phyloP scores from a whole-genome alignment of 1,140 invertebrate genomes.

The Drosophila watanabei region DNA sequence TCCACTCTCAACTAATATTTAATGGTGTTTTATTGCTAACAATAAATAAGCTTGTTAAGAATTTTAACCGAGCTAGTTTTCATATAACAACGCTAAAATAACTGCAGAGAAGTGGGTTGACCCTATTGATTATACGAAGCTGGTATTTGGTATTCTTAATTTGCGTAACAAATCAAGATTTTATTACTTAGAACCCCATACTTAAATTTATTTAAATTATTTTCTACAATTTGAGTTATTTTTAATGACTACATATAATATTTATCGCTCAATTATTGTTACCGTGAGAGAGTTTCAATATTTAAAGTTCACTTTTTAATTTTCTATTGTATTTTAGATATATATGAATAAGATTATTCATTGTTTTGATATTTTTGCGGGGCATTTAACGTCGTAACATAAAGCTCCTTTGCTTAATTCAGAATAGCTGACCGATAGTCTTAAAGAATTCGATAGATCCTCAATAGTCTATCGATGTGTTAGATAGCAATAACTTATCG shows the following conservation, averaged over 20 bases:
- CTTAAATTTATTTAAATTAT: background rate
- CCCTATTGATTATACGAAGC: background rate
- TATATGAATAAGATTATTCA: too few relatives aligned
- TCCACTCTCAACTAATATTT: background rate
- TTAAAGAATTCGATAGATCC: too few relatives aligned
- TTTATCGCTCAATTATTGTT: too few relatives aligned
- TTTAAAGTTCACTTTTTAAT: too few relatives aligned
- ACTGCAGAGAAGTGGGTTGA: background rate
- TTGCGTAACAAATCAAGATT: background rate
- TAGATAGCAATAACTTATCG: too few relatives aligned
- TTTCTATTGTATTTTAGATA: too few relatives aligned
- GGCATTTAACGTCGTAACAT: too few relatives aligned
- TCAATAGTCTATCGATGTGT: too few relatives aligned
- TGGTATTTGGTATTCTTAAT: background rate
- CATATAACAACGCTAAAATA: background rate
- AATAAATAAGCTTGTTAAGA: conserved; percentile 10
- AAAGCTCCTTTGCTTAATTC: too few relatives aligned
- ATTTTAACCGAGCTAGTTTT: background rate
- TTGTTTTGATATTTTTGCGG: too few relatives aligned
- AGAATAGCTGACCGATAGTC: too few relatives aligned
- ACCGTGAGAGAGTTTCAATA: too few relatives aligned
- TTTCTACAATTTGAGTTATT: background rate
- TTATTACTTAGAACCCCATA: background rate
- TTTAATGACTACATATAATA: background rate
- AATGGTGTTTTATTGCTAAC: conserved; percentile 8